Evolutionary conservation across 2,797 vertebrate genomes (phyloP).

Genomic region (Lepilemur ruficaudatus): DNA sequence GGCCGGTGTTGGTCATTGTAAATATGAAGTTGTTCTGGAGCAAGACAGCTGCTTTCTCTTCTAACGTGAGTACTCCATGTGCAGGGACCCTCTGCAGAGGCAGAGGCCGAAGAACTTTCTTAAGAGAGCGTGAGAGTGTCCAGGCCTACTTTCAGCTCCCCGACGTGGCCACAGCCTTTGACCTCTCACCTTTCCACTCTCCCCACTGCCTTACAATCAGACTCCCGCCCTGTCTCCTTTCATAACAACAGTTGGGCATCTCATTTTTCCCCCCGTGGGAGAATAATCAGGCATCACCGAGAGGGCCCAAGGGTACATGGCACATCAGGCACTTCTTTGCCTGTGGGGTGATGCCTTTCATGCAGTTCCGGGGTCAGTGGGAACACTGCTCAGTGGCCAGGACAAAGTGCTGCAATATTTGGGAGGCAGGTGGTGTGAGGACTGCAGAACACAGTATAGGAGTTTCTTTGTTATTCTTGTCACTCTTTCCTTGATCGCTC

Average conservation of each 20-base stretch:
- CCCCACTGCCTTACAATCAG: neutral
- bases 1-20: neutral
- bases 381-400: neutral
- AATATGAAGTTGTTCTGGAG: conserved; percentile 6
- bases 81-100: neutral
- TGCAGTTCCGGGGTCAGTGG: neutral
- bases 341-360: neutral
- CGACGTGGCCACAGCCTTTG: neutral
- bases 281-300: neutral
- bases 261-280: neutral
- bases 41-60: conserved; percentile 36
- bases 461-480: neutral
- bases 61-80: neutral
- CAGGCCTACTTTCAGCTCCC: conserved; percentile 14
- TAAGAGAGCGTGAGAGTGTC: neutral
- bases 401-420: neutral
- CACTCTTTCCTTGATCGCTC: neutral
- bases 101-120: neutral
- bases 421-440: neutral
- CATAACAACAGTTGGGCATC: neutral
- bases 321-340: neutral
- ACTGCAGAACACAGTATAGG: no score
- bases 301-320: neutral
- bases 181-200: neutral
- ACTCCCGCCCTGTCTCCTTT: neutral